Evolutionary conservation across 2,113 vertebrate species (phyloP).

Genomic region (Gila orcuttii): DNA sequence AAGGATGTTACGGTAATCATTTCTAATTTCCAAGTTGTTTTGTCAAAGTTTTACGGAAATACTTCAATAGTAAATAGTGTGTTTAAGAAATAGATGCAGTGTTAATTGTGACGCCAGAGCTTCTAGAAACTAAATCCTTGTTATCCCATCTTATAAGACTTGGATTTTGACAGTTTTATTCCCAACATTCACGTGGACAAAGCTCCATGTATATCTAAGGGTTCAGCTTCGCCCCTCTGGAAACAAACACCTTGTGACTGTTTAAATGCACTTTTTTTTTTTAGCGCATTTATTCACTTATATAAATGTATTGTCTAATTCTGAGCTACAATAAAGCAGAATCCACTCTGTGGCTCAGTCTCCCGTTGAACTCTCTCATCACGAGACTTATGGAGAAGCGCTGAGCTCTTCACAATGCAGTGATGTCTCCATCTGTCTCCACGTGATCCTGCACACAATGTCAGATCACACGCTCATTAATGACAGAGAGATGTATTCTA

Average conservation of each 20-base stretch:
- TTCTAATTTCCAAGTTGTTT: background rate
- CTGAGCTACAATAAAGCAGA: background rate
- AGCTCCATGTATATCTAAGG: background rate
- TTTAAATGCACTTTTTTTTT: background rate
- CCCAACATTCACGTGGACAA: background rate
- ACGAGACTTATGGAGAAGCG: no score
- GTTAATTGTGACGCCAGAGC: background rate
- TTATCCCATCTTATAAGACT: background rate
- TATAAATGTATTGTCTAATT: background rate
- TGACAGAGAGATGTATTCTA: background rate
- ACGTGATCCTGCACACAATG: constrained; percentile 33
- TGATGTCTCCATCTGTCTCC: constrained; percentile 34
- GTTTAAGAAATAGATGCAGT: background rate
- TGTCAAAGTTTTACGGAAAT: background rate
- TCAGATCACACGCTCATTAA: background rate
- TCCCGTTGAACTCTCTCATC: background rate
- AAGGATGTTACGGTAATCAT: background rate
- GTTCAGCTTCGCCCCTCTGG: background rate
- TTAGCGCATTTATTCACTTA: background rate
- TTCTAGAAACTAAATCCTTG: background rate
- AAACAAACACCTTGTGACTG: background rate
- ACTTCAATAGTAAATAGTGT: no score
- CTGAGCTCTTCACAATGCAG: constrained; percentile 45
- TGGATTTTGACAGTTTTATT: background rate
- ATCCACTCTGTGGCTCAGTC: background rate